Conservation (phyloP, 35 echinoderm and acorn worm genomes). For the Hemicentrotus pulcherrimus region DNA sequence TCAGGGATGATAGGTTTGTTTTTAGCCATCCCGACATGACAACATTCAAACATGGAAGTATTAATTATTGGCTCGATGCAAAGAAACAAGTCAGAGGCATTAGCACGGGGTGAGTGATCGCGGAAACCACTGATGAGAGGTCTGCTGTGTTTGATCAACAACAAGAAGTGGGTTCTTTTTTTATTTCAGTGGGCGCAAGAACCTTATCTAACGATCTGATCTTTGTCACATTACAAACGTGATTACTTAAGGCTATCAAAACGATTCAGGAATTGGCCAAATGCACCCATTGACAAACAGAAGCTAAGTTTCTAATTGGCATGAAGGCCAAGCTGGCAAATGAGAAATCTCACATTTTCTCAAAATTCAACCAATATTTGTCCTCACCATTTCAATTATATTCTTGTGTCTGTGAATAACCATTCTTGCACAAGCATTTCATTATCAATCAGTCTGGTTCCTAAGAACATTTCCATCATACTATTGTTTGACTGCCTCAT, state of each 20-base stretch:
- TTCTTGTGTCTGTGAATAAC: neutral
- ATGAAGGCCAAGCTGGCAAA: neutral
- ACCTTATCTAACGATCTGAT: neutral
- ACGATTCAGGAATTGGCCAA: neutral
- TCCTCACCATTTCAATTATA: neutral
- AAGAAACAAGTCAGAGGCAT: neutral
- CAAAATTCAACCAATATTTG: neutral
- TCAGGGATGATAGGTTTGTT: neutral
- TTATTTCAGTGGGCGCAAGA: neutral
- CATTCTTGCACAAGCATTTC: neutral
- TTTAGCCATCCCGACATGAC: neutral
- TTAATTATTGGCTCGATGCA: neutral
- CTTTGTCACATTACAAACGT: neutral
- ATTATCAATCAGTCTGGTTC: neutral
- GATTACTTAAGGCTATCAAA: neutral
- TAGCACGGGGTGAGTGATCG: neutral
- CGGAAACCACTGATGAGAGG: neutral
- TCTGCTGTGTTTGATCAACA: neutral
- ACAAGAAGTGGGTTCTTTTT: neutral
- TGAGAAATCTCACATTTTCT: neutral
- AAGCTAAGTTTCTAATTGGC: neutral
- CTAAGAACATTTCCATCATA: neutral
- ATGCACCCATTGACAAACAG: neutral
- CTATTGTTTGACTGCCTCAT: neutral
- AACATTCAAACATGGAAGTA: slow-evolving; percentile 19